Conservation (phyloP, 2,113 vertebrate species). For the Oreochromis spilurus region DNA sequence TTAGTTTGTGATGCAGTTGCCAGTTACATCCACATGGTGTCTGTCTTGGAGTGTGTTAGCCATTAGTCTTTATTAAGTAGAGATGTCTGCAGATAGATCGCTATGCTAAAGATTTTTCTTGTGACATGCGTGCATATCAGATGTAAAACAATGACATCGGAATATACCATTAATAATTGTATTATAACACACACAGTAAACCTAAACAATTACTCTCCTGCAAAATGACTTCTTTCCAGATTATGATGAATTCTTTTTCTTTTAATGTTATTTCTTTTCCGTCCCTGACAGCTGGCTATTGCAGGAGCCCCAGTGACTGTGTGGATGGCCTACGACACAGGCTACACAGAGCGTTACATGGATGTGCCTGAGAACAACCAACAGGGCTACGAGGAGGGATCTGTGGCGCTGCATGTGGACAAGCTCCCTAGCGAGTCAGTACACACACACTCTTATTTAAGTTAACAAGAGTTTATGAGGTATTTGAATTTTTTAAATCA, state of each 20-base stretch:
- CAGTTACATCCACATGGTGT: conserved; percentile 37
- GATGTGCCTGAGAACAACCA: conserved; percentile 94
- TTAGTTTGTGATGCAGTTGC: conserved; percentile 12
- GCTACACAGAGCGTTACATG: conserved; percentile 97
- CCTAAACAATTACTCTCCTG: background rate
- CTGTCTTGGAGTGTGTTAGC: conserved; percentile 16
- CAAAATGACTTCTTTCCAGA: background rate
- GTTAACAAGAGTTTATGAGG: background rate
- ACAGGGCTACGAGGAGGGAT: conserved; percentile 93
- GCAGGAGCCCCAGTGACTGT: conserved; percentile 94
- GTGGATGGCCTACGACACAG: conserved; percentile 98
- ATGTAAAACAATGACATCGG: background rate
- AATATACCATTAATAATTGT: background rate
- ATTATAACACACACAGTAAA: background rate
- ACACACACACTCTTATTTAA: background rate
- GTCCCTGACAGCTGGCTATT: conserved; percentile 81
- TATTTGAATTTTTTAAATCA: background rate
- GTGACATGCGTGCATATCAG: background rate
- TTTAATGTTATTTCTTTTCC: background rate
- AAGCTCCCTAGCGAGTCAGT: conserved; percentile 96
- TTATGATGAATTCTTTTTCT: background rate
- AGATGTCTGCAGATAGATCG: background rate
- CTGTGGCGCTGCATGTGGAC: conserved; percentile 92
- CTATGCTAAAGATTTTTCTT: background rate
- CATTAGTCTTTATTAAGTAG: background rate